Percentiles rank a stretch among this genome's conserved stretches.
Evolutionary conservation across 1,140 invertebrate species (phyloP).

Genomic region (Maniola jurtina): DNA sequence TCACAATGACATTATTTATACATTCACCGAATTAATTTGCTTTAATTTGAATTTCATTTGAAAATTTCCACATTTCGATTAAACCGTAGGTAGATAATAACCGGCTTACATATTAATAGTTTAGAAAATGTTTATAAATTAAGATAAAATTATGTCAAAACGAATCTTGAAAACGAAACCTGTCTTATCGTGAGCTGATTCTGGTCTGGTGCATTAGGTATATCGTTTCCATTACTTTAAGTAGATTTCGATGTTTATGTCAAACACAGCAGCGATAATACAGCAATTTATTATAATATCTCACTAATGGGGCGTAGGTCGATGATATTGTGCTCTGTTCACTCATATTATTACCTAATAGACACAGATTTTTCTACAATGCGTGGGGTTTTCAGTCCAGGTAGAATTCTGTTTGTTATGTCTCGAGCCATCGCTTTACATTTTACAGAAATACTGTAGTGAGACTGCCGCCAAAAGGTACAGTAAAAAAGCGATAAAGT

Average conservation of each 20-base stretch:
- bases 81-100: background rate
- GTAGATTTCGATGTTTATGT: constrained; percentile 76
- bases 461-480: no score
- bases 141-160: constrained; percentile 19
- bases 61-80: constrained; percentile 1
- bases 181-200: constrained; percentile 63
- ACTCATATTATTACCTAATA: constrained; percentile 22
- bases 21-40: background rate
- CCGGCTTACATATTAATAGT: constrained; percentile 4
- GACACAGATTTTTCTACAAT: background rate
- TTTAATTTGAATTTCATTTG: background rate
- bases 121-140: constrained; percentile 19
- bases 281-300: constrained; percentile 72
- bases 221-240: constrained; percentile 75
- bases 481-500: no score
- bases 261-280: constrained; percentile 69
- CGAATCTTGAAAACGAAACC: constrained; percentile 25
- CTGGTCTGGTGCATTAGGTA: constrained; percentile 48
- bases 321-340: constrained; percentile 31
- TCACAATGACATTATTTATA: constrained; percentile 5
- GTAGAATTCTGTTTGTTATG: no score
- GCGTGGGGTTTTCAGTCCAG: no score
- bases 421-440: no score
- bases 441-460: no score
- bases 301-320: constrained; percentile 56